Conservation (phyloP, 1,140 invertebrate genomes). For the Caenorhabditis elegans region WBcel235 BX284606.5:15884001-15884500, state of each 20-base stretch:
- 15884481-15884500: no score
- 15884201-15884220: not conserved
- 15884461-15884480: no score
- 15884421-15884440: no score
- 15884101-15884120: not conserved
- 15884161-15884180: not conserved
- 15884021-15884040: constrained; percentile 13
- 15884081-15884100: not conserved
- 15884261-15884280: not conserved
- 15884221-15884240: not conserved
- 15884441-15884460: no score
- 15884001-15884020: not conserved
- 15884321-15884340: no score
- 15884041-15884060: not conserved
- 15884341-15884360: no score
- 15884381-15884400: no score
- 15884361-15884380: no score
- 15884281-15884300: no score
- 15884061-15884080: not conserved
- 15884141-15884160: not conserved
- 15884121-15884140: not conserved
- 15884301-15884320: no score
- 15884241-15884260: not conserved
- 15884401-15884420: no score
- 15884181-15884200: not conserved